phyloP scores from a whole-genome alignment of 2,113 vertebrate genomes.

The Lophochroa leadbeateri region DNA sequence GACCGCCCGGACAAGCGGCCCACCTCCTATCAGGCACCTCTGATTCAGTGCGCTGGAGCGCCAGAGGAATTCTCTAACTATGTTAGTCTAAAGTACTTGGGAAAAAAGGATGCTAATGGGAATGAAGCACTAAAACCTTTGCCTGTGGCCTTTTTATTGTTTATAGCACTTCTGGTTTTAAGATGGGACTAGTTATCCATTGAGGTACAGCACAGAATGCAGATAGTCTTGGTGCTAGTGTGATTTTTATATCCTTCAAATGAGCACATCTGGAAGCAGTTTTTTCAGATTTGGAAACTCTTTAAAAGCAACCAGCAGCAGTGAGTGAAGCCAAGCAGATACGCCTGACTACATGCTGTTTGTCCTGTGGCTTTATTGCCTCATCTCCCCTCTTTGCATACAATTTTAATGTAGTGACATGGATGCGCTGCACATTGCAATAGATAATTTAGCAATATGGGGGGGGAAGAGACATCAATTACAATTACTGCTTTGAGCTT shows the following conservation, averaged over 20 bases:
- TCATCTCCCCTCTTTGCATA: neutral
- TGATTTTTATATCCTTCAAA: neutral
- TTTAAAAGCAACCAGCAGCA: neutral
- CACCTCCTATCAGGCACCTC: conserved; percentile 88
- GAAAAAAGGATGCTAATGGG: neutral
- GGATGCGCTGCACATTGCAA: neutral
- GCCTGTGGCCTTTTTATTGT: conserved; percentile 10
- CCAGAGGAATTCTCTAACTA: conserved; percentile 24
- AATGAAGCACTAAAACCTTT: neutral
- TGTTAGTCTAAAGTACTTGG: neutral
- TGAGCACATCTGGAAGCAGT: conserved; percentile 50
- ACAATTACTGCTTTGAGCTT: conserved; percentile 38
- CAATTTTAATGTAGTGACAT: neutral
- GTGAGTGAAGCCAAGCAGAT: neutral
- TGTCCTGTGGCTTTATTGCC: neutral
- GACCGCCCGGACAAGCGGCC: conserved; percentile 80
- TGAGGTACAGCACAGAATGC: conserved; percentile 24
- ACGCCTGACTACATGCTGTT: neutral
- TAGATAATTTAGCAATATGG: neutral
- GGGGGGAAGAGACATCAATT: neutral
- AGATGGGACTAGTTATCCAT: conserved; percentile 38
- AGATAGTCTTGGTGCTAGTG: conserved; percentile 5
- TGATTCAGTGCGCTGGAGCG: conserved; percentile 77
- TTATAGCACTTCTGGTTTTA: conserved; percentile 36
- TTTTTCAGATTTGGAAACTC: conserved; percentile 23